These are phyloP conservation scores for Mystacides longicornis DNA, from an alignment of 2,888 invertebrate species.

Conservation along the genomic window DNA sequence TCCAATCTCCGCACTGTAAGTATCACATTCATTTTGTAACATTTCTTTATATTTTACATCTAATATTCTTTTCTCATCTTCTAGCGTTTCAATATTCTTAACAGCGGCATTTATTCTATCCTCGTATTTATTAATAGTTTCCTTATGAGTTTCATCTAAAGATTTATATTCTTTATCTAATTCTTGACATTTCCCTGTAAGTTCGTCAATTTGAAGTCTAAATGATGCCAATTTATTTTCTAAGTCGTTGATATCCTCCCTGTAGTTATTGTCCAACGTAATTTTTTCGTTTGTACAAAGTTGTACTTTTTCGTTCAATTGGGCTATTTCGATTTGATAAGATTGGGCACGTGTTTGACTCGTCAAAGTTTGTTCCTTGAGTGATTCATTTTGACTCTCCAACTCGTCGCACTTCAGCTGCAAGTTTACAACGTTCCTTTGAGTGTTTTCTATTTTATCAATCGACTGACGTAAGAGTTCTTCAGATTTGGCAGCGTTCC, in stretches of 20 bases:
- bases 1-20: background rate
- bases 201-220: background rate
- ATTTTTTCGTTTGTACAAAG: too few relatives aligned
- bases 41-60: background rate
- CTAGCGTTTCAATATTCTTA: background rate
- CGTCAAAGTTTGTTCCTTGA: too few relatives aligned
- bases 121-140: background rate
- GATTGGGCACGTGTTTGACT: too few relatives aligned
- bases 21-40: background rate
- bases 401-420: too few relatives aligned
- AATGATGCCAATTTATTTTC: background rate
- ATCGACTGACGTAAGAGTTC: too few relatives aligned
- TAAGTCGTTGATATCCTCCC: too few relatives aligned
- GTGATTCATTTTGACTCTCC: too few relatives aligned
- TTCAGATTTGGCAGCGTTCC: background rate
- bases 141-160: background rate
- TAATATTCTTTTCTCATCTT: conserved; percentile 3
- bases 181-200: background rate
- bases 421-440: too few relatives aligned
- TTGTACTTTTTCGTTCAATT: too few relatives aligned
- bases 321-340: too few relatives aligned
- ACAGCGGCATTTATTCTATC: background rate
- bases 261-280: too few relatives aligned
- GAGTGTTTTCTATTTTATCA: too few relatives aligned
- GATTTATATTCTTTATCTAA: background rate